Evolutionary conservation across 2,113 vertebrate species (phyloP).

Genomic region (Polyodon spathula): DNA sequence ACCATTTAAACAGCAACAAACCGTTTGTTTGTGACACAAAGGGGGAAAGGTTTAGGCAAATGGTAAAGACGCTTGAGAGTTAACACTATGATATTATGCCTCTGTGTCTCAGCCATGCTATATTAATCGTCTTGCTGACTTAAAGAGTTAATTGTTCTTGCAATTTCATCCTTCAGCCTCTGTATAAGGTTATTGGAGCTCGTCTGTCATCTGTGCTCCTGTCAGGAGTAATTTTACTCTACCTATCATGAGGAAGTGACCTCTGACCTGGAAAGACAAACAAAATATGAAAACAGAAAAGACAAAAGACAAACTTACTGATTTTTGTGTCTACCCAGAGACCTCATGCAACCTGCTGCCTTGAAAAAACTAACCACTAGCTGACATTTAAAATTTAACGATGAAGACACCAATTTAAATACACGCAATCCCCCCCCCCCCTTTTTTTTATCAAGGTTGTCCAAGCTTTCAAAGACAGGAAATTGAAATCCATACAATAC

Average conservation of each 20-base stretch:
- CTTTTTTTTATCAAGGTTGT: neutral
- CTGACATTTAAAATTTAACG: constrained; percentile 21
- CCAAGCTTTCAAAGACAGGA: neutral
- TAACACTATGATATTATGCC: neutral
- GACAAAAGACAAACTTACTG: constrained; percentile 18
- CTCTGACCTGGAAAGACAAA: constrained; percentile 19
- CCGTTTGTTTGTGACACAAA: neutral
- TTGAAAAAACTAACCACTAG: constrained; percentile 7
- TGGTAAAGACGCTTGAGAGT: neutral
- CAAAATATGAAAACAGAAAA: constrained; percentile 21
- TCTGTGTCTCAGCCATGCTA: neutral
- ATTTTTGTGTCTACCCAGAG: constrained; percentile 11
- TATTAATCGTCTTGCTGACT: constrained; percentile 4
- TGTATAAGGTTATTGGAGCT: constrained; percentile 12
- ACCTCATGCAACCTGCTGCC: constrained; percentile 5
- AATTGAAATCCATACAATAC: no score
- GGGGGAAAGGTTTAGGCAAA: neutral
- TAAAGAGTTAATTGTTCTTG: constrained; percentile 24
- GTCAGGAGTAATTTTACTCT: constrained; percentile 13
- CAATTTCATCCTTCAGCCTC: constrained; percentile 9
- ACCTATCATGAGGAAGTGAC: constrained; percentile 15
- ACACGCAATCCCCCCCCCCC: neutral
- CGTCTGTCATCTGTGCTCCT: constrained; percentile 8
- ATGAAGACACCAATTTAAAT: constrained; percentile 10
- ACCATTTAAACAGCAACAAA: neutral